phyloP scores from a whole-genome alignment of 2,113 vertebrate species.

The Corydoras maculifer region DNA sequence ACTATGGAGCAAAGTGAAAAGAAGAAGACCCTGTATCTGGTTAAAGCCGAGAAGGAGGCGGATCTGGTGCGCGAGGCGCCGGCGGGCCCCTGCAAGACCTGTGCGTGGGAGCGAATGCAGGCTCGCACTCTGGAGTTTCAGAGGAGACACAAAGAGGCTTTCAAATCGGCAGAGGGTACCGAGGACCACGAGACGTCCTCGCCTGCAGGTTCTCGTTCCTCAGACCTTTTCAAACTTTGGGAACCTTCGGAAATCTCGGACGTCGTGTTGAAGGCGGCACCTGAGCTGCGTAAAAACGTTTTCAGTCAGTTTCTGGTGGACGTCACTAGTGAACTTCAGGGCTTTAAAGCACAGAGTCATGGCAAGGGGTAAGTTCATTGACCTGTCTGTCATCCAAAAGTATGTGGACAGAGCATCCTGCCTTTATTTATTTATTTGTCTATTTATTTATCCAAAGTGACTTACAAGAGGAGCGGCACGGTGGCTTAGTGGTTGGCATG shows the following conservation, averaged over 20 bases:
- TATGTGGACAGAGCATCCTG: too few relatives aligned
- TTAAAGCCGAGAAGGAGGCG: slow-evolving; percentile 28
- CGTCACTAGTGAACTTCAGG: slow-evolving; percentile 22
- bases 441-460: too few relatives aligned
- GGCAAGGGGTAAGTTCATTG: slow-evolving; percentile 32
- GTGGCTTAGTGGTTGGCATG: too few relatives aligned
- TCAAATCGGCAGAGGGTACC: neutral
- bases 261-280: slow-evolving; percentile 26
- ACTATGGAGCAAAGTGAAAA: slow-evolving; percentile 28
- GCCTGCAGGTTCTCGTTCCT: neutral
- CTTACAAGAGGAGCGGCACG: too few relatives aligned
- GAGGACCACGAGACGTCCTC: neutral
- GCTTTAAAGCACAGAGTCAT: slow-evolving; percentile 11
- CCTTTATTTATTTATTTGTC: too few relatives aligned
- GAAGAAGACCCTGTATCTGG: slow-evolving; percentile 38
- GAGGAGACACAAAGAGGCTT: slow-evolving; percentile 21
- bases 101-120: slow-evolving; percentile 46
- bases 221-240: slow-evolving; percentile 10
- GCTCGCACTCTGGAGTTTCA: slow-evolving; percentile 37
- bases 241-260: slow-evolving; percentile 19
- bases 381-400: neutral
- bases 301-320: slow-evolving; percentile 42
- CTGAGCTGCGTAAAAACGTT: slow-evolving; percentile 34
- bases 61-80: slow-evolving; percentile 35
- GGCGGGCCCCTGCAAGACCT: slow-evolving; percentile 42